These are phyloP conservation scores for Anguilla japonica DNA, from an alignment of 2,113 vertebrate genomes.

Conservation along the genomic window DNA sequence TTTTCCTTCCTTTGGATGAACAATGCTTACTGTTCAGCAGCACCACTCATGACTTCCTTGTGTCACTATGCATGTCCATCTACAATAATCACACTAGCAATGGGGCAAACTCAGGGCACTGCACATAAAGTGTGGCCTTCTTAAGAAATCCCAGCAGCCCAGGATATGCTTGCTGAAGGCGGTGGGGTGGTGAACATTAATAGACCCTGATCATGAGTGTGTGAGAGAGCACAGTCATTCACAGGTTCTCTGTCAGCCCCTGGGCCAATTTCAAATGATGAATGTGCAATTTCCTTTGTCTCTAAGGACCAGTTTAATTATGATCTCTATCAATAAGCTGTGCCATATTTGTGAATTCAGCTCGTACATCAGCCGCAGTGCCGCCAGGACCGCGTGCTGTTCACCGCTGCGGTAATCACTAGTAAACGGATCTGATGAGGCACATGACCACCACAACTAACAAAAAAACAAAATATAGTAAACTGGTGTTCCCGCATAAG, in stretches of 20 bases:
- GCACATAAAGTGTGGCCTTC: background rate
- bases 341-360: constrained; percentile 15
- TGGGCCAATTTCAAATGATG: background rate
- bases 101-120: background rate
- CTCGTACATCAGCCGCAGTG: background rate
- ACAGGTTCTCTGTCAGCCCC: background rate
- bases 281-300: constrained; percentile 30
- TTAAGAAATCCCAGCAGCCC: background rate
- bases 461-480: background rate
- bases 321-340: constrained; percentile 25
- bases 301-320: constrained; percentile 8
- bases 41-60: too few species aligned
- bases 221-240: background rate
- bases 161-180: background rate
- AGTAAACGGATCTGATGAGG: background rate
- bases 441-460: too few species aligned
- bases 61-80: background rate
- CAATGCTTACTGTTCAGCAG: too few species aligned
- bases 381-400: background rate
- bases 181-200: background rate
- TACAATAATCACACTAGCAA: background rate
- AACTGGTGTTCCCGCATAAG: background rate
- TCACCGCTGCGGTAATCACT: background rate
- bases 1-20: too few species aligned
- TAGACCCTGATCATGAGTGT: background rate